phyloP scores from a whole-genome alignment of 2,888 invertebrate genomes.

The Phengaris alcon region DNA sequence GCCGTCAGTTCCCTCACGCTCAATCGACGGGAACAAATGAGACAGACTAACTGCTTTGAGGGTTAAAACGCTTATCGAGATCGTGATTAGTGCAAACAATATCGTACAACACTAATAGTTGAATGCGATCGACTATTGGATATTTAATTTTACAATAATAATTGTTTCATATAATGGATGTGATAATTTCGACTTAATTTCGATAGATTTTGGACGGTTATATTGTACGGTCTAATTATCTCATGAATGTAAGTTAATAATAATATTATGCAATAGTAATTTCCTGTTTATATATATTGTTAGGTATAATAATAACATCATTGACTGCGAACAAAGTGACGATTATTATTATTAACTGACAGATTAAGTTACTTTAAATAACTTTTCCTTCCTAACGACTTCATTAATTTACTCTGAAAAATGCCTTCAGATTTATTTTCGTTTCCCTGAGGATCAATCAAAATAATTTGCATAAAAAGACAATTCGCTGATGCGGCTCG shows the following conservation, averaged over 20 bases:
- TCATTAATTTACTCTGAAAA: constrained; percentile 14
- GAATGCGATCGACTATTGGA: background rate
- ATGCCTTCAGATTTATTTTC: background rate
- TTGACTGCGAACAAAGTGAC: background rate
- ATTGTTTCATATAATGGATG: background rate
- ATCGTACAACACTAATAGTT: background rate
- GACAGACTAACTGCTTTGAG: constrained; percentile 21
- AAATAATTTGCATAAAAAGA: constrained; percentile 11
- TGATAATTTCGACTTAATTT: background rate
- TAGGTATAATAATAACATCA: background rate
- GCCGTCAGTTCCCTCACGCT: constrained; percentile 12
- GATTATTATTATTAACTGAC: constrained; percentile 16
- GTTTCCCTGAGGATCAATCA: constrained; percentile 10
- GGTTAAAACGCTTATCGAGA: constrained; percentile 11
- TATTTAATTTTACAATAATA: background rate
- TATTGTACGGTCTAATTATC: background rate
- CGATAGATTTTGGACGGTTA: background rate
- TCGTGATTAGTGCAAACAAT: constrained; percentile 16
- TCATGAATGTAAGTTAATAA: background rate
- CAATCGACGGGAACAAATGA: constrained; percentile 17
- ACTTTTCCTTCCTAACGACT: constrained; percentile 13
- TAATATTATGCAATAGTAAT: background rate
- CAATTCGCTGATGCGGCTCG: background rate
- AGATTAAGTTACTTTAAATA: constrained; percentile 4
- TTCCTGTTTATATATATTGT: background rate